A percentile compares a stretch with the other conserved stretches of the same genome.
Conservation (phyloP, 2,113 vertebrate genomes). For the Barnardius zonarius region DNA sequence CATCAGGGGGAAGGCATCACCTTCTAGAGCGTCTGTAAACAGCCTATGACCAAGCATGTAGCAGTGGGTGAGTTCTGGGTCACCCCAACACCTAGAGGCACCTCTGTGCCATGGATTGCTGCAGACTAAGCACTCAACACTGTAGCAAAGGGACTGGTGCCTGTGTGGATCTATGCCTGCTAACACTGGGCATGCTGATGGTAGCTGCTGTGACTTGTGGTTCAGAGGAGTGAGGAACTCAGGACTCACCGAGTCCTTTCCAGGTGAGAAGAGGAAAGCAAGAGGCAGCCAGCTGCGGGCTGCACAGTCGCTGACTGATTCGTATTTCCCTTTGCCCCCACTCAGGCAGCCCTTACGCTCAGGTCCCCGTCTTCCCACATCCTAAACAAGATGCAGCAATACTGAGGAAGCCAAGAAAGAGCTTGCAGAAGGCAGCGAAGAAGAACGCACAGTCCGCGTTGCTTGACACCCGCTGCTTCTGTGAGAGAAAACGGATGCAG, state of each 20-base stretch:
- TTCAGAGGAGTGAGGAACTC: background rate
- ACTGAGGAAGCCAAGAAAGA: constrained; percentile 39
- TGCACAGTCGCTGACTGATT: background rate
- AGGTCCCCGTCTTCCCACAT: constrained; percentile 54
- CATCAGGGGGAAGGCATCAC: rapidly evolving
- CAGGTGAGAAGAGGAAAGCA: background rate
- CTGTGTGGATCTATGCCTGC: background rate
- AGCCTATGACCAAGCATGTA: too few relatives aligned
- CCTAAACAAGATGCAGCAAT: constrained; percentile 2
- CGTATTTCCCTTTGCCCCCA: background rate
- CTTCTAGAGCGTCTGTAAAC: background rate
- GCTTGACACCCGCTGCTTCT: constrained; percentile 36
- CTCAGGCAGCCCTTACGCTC: constrained; percentile 51
- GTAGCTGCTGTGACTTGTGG: background rate
- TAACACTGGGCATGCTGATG: rapidly evolving
- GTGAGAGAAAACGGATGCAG: constrained; percentile 23
- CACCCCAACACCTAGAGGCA: background rate
- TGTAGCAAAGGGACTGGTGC: background rate
- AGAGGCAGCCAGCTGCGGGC: background rate
- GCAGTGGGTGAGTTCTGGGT: background rate
- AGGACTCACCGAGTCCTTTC: rapidly evolving
- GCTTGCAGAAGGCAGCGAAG: constrained; percentile 18
- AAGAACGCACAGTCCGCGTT: constrained; percentile 26
- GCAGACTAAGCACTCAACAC: background rate
- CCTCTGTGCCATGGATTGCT: background rate